Evolutionary conservation across 2,888 invertebrate genomes (phyloP).

Genomic region (Vandiemenella viatica): DNA sequence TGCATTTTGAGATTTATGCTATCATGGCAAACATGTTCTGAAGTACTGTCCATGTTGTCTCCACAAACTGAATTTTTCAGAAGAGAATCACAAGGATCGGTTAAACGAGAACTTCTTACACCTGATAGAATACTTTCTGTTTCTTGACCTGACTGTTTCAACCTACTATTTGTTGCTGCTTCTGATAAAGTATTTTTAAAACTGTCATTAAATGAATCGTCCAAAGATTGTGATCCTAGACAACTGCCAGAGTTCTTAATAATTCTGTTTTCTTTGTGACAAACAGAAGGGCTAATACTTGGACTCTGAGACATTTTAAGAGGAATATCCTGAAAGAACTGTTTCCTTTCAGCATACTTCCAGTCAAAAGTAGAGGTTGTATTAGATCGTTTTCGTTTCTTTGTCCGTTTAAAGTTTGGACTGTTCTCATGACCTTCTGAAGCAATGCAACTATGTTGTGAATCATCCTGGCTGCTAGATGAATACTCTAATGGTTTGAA

Average conservation of each 20-base stretch:
- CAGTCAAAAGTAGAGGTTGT: not conserved
- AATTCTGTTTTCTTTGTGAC: no score
- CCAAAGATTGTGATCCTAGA: not conserved
- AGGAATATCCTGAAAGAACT: not conserved
- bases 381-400: no score
- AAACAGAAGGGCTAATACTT: not conserved
- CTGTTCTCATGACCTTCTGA: conserved; percentile 19
- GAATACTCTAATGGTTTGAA: conserved; percentile 27
- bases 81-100: not conserved
- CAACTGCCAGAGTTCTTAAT: not conserved
- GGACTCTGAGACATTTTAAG: not conserved
- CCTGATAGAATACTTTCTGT: not conserved
- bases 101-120: not conserved
- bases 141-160: not conserved
- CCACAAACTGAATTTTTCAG: not conserved
- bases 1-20: not conserved
- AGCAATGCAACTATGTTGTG: conserved; percentile 18
- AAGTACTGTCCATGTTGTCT: not conserved
- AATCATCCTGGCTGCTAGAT: conserved; percentile 24
- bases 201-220: conserved; percentile 4
- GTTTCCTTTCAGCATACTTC: not conserved
- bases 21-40: not conserved
- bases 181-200: conserved; percentile 2
- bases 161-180: not conserved
- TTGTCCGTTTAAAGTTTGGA: not conserved